Base-by-base conservation (phyloP, 2,888 invertebrate genomes). In the Epiperipatus broadwayi region DNA sequence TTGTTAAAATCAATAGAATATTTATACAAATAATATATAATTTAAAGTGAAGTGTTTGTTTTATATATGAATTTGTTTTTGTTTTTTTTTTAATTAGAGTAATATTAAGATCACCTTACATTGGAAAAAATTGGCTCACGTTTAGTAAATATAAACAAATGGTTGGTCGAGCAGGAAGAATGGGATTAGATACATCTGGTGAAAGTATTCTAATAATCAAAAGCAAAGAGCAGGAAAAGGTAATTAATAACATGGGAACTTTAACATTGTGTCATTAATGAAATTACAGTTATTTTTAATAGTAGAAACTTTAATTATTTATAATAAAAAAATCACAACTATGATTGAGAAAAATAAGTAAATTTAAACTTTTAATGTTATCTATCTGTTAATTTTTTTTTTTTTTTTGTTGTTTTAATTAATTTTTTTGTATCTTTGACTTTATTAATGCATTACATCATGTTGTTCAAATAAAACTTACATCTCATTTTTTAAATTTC, bases 111-210 rank as follows among this genome's bases (percentile, higher is more conserved):
- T 74, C 79, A 35, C 89, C 91, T 0, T 76, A 71, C 50, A 70
- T 89, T 31, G 91, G 80, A 0, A 64, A 66, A 25, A 68, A 70
- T 15, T 73, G 78, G 52, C 63, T 93, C 43, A 70, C 72, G 35
- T 64, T 77, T 18, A 75, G 75, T 46, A 71, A 72, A 46, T 95
- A 95, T 60, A 78, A 85, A 45, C 95, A 95, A 69, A 95, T 95
- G 93, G 72, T 73, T 38, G 93, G 93, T 2, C 65, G 93, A 37
- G 93, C 93, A 4, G 93, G 93, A 1, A 68, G 93, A 42, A 80
- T 89, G 1, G 91, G 91, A 1, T 66, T 83, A 46, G 77, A 78
- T 21, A 68, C 72, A 37, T 65, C 69, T 5, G 85, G 84, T 27
- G 89, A 91, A 53, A 85, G 87, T 55, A 77, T 87, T 53, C 62